Evolutionary conservation across 2,888 invertebrate species (phyloP), one percentile per base, ranked within the genome.

Genomic region (Liodrosophila aerea): DNA sequence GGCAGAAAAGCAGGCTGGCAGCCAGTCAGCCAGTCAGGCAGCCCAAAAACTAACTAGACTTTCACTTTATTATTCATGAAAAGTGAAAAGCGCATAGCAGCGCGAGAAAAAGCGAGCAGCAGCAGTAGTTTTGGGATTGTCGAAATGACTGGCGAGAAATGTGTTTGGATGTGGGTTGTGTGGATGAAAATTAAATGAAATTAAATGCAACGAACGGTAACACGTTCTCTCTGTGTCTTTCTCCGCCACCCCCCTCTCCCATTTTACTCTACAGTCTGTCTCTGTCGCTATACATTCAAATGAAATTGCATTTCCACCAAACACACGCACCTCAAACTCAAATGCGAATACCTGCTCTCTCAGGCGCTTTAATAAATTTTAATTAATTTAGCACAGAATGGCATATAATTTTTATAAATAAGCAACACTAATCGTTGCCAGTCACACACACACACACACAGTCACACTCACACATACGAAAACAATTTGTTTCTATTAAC

Each of bases 401-500:
- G 47, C 61, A 50, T 62, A 62, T 67, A 76, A 81, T 83, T 80
- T 83, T 83, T 81, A 76, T 81, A 81, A 74, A 83, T 83, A 76
- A 62, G 73, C 61, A 74, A 54, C 80, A 74, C 80, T 83, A 81
- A 81, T 81, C 83, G 76, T 60, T 56, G 39, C 39, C 59, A 58
- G 34, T 34, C 18, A 46, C 37, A 50, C 53, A 12, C 34, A 37
- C 27, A 9, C 27, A 13, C 45, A 29, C 29, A 8, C 36, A 49
- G 27, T 7, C 37, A 39, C 22, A 22, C 43, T 52, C 34, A 30
- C 22, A 16, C 43, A 52, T 47, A 72, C 54, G 57, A 67, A 76
- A 72, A 73, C 84, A 80, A 81, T 83, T 81, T 81, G 81, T 81
- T 81, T 81, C 81, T 81, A 81, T 81, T 81, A 83, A 83, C 77